A percentile compares a stretch with the other conserved stretches of the same genome.
Conservation (phyloP, 2,888 invertebrate species). For the Mythimna impura region DNA sequence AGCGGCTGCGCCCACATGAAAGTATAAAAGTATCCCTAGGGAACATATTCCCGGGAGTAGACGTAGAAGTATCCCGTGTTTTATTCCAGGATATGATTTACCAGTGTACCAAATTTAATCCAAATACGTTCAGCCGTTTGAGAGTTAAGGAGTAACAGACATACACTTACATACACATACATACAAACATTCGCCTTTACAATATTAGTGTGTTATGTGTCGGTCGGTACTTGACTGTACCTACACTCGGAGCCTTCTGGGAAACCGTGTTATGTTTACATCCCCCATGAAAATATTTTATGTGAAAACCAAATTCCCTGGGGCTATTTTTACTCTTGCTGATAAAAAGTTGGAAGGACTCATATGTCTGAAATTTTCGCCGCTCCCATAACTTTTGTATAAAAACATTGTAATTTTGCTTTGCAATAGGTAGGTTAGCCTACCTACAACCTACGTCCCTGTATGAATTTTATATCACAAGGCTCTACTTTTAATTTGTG, state of each 20-base stretch:
- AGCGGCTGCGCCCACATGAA: too few species aligned
- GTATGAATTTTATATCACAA: not conserved
- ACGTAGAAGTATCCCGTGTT: too few species aligned
- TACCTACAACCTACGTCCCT: not conserved
- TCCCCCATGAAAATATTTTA: conserved; percentile 12
- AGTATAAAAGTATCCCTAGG: too few species aligned
- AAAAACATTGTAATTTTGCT: not conserved
- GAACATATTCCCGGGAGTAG: too few species aligned
- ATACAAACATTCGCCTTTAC: too few species aligned
- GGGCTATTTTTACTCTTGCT: conserved; percentile 3
- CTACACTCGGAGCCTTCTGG: not conserved
- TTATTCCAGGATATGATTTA: too few species aligned
- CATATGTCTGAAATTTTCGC: not conserved
- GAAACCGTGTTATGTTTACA: conserved; percentile 7
- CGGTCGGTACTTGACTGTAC: not conserved
- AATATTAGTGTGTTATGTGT: not conserved
- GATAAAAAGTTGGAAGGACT: not conserved
- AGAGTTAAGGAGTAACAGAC: too few species aligned
- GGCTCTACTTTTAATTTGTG: not conserved
- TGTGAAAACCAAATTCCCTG: conserved; percentile 4
- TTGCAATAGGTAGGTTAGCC: too few species aligned
- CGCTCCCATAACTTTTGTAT: not conserved
- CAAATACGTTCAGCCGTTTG: too few species aligned
- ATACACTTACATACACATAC: too few species aligned
- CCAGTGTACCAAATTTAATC: too few species aligned